Percentiles rank a stretch among this genome's conserved stretches.
These are phyloP conservation scores for Pollenia griseotomentosa DNA, from an alignment of 2,888 invertebrate genomes.

Conservation along the genomic window DNA sequence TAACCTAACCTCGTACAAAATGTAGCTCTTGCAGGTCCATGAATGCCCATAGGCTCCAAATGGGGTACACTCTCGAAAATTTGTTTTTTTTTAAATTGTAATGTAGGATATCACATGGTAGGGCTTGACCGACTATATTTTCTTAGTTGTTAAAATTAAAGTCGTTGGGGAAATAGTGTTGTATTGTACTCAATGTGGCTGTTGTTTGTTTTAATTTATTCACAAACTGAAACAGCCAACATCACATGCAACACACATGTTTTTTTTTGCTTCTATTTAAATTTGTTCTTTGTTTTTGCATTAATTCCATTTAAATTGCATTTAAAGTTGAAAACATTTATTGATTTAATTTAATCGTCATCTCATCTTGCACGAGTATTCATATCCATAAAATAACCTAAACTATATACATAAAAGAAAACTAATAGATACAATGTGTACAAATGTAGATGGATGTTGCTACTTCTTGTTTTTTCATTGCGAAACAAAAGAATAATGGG, in stretches of 20 bases:
- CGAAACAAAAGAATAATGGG: not conserved
- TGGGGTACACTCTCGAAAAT: too few species aligned
- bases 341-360: constrained; percentile 71
- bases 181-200: constrained; percentile 35
- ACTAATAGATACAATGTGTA: constrained; percentile 5
- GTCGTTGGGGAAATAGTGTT: constrained; percentile 43
- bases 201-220: constrained; percentile 61
- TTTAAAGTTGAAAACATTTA: constrained; percentile 67
- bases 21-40: too few species aligned
- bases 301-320: constrained; percentile 64
- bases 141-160: not conserved
- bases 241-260: constrained; percentile 56
- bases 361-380: constrained; percentile 32
- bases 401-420: constrained; percentile 6
- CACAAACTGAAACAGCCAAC: constrained; percentile 26
- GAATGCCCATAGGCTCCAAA: too few species aligned
- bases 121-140: too few species aligned
- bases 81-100: too few species aligned
- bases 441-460: constrained; percentile 32
- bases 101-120: too few species aligned
- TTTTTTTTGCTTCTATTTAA: constrained; percentile 11
- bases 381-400: constrained; percentile 25
- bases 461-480: not conserved
- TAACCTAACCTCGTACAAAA: too few species aligned
- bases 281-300: constrained; percentile 26